Evolutionary conservation across 2,797 vertebrate species (phyloP).

Genomic region (Chloroceryle inda): DNA sequence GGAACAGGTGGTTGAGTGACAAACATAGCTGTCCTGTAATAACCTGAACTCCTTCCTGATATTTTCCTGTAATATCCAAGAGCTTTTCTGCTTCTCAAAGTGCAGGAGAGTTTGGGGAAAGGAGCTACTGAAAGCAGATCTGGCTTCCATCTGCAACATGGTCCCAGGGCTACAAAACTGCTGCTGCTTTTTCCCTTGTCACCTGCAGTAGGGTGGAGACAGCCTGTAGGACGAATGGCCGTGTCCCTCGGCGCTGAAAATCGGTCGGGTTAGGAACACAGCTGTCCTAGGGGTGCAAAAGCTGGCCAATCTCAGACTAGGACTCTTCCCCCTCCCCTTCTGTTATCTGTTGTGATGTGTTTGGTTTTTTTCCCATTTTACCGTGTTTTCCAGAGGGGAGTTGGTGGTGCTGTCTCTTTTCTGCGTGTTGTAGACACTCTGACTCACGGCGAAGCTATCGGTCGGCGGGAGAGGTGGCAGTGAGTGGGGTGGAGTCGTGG

Average conservation of each 20-base stretch:
- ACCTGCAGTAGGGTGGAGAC: not conserved
- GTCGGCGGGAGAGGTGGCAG: not conserved
- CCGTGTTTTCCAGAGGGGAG: not conserved
- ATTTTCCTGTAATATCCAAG: not conserved
- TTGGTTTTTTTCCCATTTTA: not conserved
- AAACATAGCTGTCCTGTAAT: not conserved
- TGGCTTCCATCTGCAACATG: not conserved
- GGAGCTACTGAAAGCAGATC: not conserved
- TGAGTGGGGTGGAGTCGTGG: not conserved
- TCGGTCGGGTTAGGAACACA: not conserved
- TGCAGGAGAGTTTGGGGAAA: not conserved
- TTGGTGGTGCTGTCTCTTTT: not conserved
- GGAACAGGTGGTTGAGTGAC: not conserved
- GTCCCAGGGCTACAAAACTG: not conserved
- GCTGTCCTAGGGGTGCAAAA: slow-evolving; percentile 59
- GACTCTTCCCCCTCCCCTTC: not conserved
- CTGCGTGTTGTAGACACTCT: not conserved
- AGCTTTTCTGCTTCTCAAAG: not conserved
- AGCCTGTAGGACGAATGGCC: not conserved
- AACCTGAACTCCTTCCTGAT: not conserved
- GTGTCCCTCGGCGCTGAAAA: not conserved
- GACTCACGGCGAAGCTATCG: slow-evolving; percentile 31
- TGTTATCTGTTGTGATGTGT: rapidly evolving
- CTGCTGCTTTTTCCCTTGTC: not conserved
- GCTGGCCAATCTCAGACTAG: slow-evolving; percentile 45